These are phyloP conservation scores for Meteorus cinctellus DNA, from an alignment of 2,888 invertebrate genomes.

Conservation along the genomic window DNA sequence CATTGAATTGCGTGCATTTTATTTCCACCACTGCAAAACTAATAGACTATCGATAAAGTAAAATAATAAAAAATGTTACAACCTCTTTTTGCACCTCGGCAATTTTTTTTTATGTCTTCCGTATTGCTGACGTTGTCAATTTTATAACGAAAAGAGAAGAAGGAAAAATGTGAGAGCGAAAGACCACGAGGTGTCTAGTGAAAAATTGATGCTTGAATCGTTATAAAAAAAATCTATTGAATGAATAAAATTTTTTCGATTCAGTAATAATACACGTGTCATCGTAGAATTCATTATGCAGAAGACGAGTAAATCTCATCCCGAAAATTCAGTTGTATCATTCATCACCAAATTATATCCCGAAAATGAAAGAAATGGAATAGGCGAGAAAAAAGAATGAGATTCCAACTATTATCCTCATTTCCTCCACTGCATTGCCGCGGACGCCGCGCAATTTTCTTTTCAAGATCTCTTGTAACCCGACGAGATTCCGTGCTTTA, in stretches of 20 bases:
- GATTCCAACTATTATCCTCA: conserved; percentile 1
- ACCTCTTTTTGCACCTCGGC: conserved; percentile 20
- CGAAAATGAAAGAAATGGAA: neutral
- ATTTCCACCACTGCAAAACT: neutral
- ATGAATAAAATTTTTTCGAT: neutral
- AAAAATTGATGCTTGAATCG: neutral
- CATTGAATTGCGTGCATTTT: conserved; percentile 9
- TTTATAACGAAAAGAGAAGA: neutral
- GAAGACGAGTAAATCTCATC: neutral
- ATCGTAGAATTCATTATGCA: neutral
- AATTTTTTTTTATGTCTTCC: conserved; percentile 11
- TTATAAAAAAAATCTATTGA: neutral
- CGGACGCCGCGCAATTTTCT: conserved; percentile 14
- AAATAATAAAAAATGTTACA: conserved; percentile 14
- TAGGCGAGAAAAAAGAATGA: neutral
- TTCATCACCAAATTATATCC: neutral
- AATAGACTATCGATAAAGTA: conserved; percentile 2
- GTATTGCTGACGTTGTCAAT: conserved; percentile 9
- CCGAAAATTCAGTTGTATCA: neutral
- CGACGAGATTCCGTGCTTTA: conserved; percentile 16
- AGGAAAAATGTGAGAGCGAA: neutral
- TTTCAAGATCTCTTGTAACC: conserved; percentile 7
- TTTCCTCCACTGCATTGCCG: conserved; percentile 26
- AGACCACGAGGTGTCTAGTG: neutral
- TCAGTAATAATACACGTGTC: neutral